Percentiles rank a stretch among this genome's conserved stretches.
These are phyloP conservation scores for Dascillus cervinus DNA, from an alignment of 2,888 invertebrate species.

Conservation along the genomic window DNA sequence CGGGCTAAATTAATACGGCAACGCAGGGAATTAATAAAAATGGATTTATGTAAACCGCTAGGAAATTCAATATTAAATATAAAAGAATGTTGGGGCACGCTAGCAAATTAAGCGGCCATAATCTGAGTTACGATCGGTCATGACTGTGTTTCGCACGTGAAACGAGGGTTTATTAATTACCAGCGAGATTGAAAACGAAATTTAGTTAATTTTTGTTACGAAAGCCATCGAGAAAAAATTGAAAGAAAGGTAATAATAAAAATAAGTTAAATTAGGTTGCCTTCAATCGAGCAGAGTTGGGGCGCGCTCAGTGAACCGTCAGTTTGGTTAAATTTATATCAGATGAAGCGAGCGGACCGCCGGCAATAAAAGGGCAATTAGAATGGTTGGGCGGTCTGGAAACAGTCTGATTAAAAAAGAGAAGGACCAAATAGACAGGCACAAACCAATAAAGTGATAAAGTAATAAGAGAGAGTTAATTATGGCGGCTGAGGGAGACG, in stretches of 20 bases:
- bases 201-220: background rate
- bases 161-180: no score
- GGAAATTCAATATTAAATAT: no score
- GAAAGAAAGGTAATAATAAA: slow-evolving; percentile 24
- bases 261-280: slow-evolving; percentile 31
- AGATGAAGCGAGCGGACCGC: slow-evolving; percentile 38
- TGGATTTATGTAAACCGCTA: no score
- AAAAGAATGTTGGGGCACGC: no score
- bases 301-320: slow-evolving; percentile 32
- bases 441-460: slow-evolving; percentile 43
- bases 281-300: slow-evolving; percentile 15
- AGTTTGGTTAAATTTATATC: slow-evolving; percentile 39
- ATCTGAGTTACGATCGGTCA: no score
- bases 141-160: no score
- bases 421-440: slow-evolving; percentile 41
- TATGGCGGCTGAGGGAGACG: slow-evolving; percentile 28
- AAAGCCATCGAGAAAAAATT: slow-evolving; percentile 7
- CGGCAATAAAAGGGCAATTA: slow-evolving; percentile 42
- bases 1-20: no score
- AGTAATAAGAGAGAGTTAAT: slow-evolving; percentile 37
- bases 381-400: slow-evolving; percentile 40
- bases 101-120: no score
- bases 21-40: no score
- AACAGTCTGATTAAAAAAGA: slow-evolving; percentile 43
- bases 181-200: no score